These are phyloP conservation scores for Watsonalla cultraria DNA, from an alignment of 2,888 invertebrate genomes.

Conservation along the genomic window DNA sequence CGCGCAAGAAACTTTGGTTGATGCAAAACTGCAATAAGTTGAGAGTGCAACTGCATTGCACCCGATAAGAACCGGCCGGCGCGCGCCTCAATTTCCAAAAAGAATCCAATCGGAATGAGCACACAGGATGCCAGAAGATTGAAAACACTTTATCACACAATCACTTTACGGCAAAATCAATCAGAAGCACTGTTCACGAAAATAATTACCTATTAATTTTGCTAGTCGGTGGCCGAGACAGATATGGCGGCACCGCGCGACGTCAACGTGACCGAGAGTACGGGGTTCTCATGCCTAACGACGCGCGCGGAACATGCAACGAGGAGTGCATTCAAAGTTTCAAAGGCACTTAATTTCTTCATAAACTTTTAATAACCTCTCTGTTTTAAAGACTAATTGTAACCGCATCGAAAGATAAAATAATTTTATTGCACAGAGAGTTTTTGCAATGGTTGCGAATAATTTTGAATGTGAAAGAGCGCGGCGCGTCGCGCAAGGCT, in stretches of 20 bases:
- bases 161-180: slow-evolving; percentile 55
- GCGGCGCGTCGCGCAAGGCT: slow-evolving; percentile 79
- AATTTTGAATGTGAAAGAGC: slow-evolving; percentile 78
- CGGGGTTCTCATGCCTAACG: slow-evolving; percentile 85
- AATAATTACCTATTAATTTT: slow-evolving; percentile 81
- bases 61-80: slow-evolving; percentile 79
- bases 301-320: slow-evolving; percentile 87
- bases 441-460: slow-evolving; percentile 78
- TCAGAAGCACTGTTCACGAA: slow-evolving; percentile 67
- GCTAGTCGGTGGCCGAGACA: slow-evolving; percentile 80
- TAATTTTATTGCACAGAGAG: slow-evolving; percentile 76
- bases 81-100: slow-evolving; percentile 70
- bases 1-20: slow-evolving; percentile 71
- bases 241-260: slow-evolving; percentile 84
- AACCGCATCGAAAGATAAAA: slow-evolving; percentile 59
- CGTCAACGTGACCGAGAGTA: slow-evolving; percentile 84
- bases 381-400: slow-evolving; percentile 58
- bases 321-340: slow-evolving; percentile 80
- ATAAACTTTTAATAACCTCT: slow-evolving; percentile 58
- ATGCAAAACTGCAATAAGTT: slow-evolving; percentile 79
- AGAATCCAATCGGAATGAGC: slow-evolving; percentile 69
- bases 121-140: slow-evolving; percentile 45
- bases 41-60: slow-evolving; percentile 79
- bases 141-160: slow-evolving; percentile 61
- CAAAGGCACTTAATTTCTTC: slow-evolving; percentile 64